Conservation (phyloP, 1,140 invertebrate genomes). For the Phymastichus coffea region DNA sequence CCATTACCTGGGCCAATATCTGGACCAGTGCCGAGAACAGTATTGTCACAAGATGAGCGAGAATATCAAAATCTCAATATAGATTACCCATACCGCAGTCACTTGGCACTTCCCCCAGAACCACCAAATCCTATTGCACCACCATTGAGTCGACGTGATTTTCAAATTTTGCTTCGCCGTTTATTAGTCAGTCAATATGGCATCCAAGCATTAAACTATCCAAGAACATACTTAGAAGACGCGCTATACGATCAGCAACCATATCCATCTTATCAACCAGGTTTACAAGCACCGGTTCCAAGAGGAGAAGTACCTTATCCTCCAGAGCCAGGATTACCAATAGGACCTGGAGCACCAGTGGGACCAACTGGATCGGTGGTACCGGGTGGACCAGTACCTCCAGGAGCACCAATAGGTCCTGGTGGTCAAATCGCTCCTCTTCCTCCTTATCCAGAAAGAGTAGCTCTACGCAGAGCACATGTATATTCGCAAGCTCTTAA, state of each 20-base stretch:
- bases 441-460: conserved; percentile 37
- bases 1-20: conserved; percentile 29
- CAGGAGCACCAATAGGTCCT: conserved; percentile 15
- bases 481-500: conserved; percentile 33
- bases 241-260: conserved; percentile 52
- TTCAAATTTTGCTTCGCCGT: conserved; percentile 46
- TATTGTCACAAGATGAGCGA: conserved; percentile 41
- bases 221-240: conserved; percentile 50
- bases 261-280: conserved; percentile 46
- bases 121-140: conserved; percentile 48
- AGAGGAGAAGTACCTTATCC: conserved; percentile 55
- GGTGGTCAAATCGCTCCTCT: background rate
- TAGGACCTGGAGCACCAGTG: background rate
- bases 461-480: conserved; percentile 44
- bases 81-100: conserved; percentile 44
- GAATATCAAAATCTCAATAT: conserved; percentile 40
- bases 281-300: conserved; percentile 38
- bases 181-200: conserved; percentile 52
- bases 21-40: conserved; percentile 16
- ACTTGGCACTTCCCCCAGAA: conserved; percentile 47
- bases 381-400: conserved; percentile 49
- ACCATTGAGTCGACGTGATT: conserved; percentile 50
- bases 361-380: background rate
- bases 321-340: conserved; percentile 40
- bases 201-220: conserved; percentile 48